Conservation (phyloP, 2,797 vertebrate species). For the Rousettus madagascariensis region DNA sequence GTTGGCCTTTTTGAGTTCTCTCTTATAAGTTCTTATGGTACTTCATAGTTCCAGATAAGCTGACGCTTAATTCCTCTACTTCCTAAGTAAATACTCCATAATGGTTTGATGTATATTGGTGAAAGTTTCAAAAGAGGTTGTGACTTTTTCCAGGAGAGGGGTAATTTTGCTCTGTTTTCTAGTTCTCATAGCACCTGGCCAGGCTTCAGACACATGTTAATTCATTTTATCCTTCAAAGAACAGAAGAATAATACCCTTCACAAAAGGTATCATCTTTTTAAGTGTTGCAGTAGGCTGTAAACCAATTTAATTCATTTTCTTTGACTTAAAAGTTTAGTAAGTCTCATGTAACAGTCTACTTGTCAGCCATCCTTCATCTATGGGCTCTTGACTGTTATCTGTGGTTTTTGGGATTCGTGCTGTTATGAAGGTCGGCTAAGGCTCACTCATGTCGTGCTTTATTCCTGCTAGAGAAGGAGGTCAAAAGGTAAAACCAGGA, state of each 20-base stretch:
- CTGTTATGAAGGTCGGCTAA: fast-evolving
- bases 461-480: background rate
- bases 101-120: background rate
- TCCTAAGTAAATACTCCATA: background rate
- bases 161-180: background rate
- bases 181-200: background rate
- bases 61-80: background rate
- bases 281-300: background rate
- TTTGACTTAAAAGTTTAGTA: background rate
- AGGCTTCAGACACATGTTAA: background rate
- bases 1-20: background rate
- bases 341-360: background rate
- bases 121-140: background rate
- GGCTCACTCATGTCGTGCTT: background rate
- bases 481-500: background rate
- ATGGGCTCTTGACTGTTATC: background rate
- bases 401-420: background rate
- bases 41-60: background rate
- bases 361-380: background rate
- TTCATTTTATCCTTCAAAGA: background rate
- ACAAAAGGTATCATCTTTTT: background rate
- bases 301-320: background rate
- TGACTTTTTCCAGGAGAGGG: background rate
- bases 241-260: background rate
- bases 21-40: background rate